Percentiles rank a stretch among this genome's conserved stretches.
phyloP scores from a whole-genome alignment of 2,888 invertebrate species.

The Nephrotoma flavescens region DNA sequence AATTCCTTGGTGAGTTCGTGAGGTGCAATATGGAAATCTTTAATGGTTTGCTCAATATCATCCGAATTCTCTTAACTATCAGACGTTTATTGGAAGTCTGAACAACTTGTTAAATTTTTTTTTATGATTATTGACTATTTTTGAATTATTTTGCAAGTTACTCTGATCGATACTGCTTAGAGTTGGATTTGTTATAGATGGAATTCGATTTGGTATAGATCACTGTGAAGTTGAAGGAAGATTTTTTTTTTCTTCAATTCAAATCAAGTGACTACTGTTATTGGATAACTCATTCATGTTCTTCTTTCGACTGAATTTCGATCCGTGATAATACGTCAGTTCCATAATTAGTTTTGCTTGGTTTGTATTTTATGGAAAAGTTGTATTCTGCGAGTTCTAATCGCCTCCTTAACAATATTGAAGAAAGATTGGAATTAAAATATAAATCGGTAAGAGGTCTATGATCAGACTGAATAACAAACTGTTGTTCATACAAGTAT shows the following conservation, averaged over 20 bases:
- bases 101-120: too few relatives aligned
- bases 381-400: neutral
- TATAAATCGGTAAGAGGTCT: neutral
- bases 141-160: too few relatives aligned
- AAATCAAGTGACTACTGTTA: too few relatives aligned
- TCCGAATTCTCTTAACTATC: neutral
- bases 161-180: too few relatives aligned
- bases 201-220: too few relatives aligned
- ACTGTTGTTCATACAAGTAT: neutral
- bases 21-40: constrained; percentile 9
- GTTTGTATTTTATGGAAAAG: neutral
- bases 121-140: too few relatives aligned
- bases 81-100: neutral
- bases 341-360: neutral
- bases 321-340: neutral
- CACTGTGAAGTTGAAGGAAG: too few relatives aligned
- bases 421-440: neutral
- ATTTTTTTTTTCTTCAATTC: neutral
- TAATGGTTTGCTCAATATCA: too few relatives aligned
- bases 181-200: too few relatives aligned
- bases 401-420: constrained; percentile 1
- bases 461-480: neutral
- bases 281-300: too few relatives aligned
- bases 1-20: too few relatives aligned
- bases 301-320: too few relatives aligned